Percentiles rank a stretch among this genome's conserved stretches.
Evolutionary conservation across 2,113 vertebrate genomes (phyloP).

Genomic region (Pristiophorus japonicus): DNA sequence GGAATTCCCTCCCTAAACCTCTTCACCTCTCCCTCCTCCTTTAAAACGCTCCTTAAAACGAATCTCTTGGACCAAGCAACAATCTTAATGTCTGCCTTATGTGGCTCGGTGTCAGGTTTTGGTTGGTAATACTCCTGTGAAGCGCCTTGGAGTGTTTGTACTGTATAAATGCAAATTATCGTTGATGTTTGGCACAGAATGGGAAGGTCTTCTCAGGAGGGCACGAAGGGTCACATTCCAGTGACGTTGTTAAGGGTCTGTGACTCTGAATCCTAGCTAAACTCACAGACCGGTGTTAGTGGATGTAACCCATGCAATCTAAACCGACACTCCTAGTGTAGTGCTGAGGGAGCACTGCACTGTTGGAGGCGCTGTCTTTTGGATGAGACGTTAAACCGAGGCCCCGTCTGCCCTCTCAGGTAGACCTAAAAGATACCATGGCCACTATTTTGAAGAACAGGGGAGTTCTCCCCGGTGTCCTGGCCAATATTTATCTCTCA

Average conservation of each 20-base stretch:
- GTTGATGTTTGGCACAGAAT: not conserved
- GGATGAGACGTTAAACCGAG: not conserved
- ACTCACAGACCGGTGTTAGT: not conserved
- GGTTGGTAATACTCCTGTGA: not conserved
- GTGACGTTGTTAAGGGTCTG: not conserved
- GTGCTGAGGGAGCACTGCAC: not conserved
- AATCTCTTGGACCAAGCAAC: not conserved
- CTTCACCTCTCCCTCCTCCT: not conserved
- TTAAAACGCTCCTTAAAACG: not conserved
- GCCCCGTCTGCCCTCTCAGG: not conserved
- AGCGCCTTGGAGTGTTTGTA: not conserved
- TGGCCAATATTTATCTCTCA: not conserved
- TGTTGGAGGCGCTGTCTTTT: not conserved
- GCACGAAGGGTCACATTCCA: not conserved
- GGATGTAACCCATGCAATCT: not conserved
- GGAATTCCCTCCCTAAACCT: not conserved
- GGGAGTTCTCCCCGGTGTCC: not conserved
- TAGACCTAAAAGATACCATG: not conserved
- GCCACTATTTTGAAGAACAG: not conserved
- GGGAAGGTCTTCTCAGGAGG: not conserved
- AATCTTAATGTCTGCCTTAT: not conserved
- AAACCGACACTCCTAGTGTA: not conserved
- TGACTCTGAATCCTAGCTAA: not conserved
- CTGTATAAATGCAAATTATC: not conserved
- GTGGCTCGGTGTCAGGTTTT: not conserved